These are phyloP conservation scores for Calyptommatus sinebrachiatus DNA, from an alignment of 2,113 vertebrate species.

Conservation along the genomic window DNA sequence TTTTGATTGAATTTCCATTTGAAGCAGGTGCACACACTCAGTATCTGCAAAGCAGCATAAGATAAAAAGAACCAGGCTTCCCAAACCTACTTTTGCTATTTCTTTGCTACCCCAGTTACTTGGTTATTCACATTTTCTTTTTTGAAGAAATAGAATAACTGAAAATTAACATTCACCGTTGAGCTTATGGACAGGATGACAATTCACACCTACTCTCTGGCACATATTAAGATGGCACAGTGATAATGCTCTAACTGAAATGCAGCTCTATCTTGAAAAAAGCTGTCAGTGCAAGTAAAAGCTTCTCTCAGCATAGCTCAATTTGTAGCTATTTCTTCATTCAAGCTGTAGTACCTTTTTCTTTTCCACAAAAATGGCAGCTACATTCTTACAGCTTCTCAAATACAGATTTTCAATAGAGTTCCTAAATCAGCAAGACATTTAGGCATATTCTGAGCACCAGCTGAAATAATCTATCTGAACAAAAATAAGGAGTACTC, in stretches of 20 bases:
- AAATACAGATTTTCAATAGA: neutral
- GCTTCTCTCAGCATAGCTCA: neutral
- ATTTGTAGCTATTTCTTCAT: neutral
- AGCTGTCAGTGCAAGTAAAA: neutral
- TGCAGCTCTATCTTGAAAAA: neutral
- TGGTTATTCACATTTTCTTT: neutral
- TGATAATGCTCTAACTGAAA: constrained; percentile 2
- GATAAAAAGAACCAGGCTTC: neutral
- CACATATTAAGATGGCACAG: neutral
- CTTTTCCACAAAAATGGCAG: neutral
- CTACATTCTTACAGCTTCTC: neutral
- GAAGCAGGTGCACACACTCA: constrained; percentile 3
- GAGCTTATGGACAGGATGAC: neutral
- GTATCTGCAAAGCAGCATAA: constrained; percentile 11
- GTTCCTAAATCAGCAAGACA: neutral
- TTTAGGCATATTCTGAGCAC: constrained; percentile 4
- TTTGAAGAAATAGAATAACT: neutral
- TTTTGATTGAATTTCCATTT: constrained; percentile 24
- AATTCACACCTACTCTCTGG: constrained; percentile 10
- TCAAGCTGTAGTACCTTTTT: neutral
- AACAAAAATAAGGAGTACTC: neutral
- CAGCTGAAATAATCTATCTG: neutral
- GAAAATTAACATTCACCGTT: constrained; percentile 19
- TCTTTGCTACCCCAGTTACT: neutral
- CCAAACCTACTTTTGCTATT: neutral